Evolutionary conservation across 2,797 vertebrate genomes (phyloP).

Genomic region (Iguana delicatissima): DNA sequence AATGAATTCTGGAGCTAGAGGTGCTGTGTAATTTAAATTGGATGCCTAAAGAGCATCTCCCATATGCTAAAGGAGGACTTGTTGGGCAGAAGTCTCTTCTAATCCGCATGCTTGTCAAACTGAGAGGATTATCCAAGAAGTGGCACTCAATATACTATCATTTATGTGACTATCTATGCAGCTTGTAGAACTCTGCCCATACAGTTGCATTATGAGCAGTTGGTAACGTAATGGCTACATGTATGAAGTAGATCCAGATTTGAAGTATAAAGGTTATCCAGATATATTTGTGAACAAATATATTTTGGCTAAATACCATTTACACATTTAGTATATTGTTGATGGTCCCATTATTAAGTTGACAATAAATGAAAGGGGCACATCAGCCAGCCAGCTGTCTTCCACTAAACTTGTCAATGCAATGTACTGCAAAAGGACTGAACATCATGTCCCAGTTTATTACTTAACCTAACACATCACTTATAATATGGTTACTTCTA

Average conservation of each 20-base stretch:
- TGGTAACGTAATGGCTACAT: not conserved
- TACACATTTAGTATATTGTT: not conserved
- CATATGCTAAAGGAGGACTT: not conserved
- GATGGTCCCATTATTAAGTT: not conserved
- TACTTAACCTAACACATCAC: not conserved
- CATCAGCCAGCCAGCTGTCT: constrained; percentile 3
- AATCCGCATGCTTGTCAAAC: not conserved
- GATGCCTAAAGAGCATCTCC: too few species aligned
- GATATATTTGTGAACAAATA: not conserved
- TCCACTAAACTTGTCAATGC: not conserved
- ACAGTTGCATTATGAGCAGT: not conserved
- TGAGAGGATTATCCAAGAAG: not conserved
- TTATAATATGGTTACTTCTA: constrained; percentile 2
- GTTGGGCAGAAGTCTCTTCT: not conserved
- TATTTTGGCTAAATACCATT: not conserved
- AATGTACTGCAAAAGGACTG: not conserved
- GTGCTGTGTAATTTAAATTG: not conserved
- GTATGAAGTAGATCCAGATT: not conserved
- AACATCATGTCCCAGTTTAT: not conserved
- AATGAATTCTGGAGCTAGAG: too few species aligned
- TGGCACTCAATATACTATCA: not conserved
- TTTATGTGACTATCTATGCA: not conserved
- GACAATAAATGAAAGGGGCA: not conserved
- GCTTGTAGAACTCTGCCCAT: not conserved
- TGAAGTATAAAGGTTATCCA: constrained; percentile 4